Evolutionary conservation across 1,140 invertebrate species (phyloP).

Genomic region (Phthorimaea operculella): DNA sequence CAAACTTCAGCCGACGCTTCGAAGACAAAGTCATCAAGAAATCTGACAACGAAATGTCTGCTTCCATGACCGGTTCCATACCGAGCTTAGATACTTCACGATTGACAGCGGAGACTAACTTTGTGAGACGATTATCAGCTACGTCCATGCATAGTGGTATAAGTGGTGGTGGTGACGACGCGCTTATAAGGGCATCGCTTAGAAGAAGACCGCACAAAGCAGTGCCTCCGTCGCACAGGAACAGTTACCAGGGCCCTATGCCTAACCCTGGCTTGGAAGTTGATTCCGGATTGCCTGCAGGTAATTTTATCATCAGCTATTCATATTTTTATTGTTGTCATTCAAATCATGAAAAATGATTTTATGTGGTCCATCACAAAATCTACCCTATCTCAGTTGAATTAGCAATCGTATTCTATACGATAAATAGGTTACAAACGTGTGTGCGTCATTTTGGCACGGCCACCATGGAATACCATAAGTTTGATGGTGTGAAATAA

Average conservation of each 20-base stretch:
- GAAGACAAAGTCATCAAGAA: conserved; percentile 61
- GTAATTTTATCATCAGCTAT: too few species aligned
- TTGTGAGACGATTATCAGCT: conserved; percentile 54
- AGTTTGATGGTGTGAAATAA: too few species aligned
- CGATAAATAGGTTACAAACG: too few species aligned
- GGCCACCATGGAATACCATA: too few species aligned
- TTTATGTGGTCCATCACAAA: too few species aligned
- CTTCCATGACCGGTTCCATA: conserved; percentile 42
- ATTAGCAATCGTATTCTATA: too few species aligned
- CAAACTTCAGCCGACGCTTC: conserved; percentile 77
- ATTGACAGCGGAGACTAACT: conserved; percentile 41
- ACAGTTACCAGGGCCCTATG: conserved; percentile 63
- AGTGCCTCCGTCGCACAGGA: conserved; percentile 55
- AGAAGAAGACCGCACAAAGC: conserved; percentile 58
- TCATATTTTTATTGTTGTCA: too few species aligned
- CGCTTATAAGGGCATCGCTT: conserved; percentile 61
- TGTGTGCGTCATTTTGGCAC: too few species aligned
- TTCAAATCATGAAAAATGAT: too few species aligned
- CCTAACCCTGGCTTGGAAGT: conserved; percentile 32
- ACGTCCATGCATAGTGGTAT: conserved; percentile 60
- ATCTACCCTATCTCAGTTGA: neutral
- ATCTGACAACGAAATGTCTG: conserved; percentile 56
- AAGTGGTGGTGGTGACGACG: conserved; percentile 63
- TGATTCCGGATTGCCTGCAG: conserved; percentile 52
- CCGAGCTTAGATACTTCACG: conserved; percentile 54